Conservation (phyloP, 2,888 invertebrate genomes). For the Octonoba sinensis region DNA sequence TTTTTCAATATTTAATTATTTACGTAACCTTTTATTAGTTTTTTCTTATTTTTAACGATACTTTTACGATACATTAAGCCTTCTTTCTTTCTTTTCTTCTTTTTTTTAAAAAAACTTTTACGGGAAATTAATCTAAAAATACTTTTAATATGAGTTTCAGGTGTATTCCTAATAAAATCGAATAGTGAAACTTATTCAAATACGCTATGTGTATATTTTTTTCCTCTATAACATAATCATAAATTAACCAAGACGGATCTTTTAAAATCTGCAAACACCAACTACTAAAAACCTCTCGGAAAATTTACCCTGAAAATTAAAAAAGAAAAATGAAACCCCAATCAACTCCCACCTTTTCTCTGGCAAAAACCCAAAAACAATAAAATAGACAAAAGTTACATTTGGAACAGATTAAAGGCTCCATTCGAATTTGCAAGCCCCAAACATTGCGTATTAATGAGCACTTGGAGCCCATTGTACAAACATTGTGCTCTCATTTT, state of each 20-base stretch:
- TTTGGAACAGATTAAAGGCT: conserved; percentile 15
- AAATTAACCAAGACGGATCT: too few relatives aligned
- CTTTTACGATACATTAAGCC: too few relatives aligned
- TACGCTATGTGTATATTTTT: not conserved
- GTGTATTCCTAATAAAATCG: too few relatives aligned
- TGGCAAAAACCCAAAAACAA: not conserved
- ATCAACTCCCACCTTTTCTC: not conserved
- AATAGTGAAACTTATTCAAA: too few relatives aligned
- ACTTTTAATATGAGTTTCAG: too few relatives aligned
- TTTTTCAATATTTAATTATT: too few relatives aligned
- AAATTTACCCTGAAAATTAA: not conserved
- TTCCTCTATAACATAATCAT: not conserved
- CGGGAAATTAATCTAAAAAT: too few relatives aligned
- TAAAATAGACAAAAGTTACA: conserved; percentile 5
- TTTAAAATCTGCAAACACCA: too few relatives aligned
- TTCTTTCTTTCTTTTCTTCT: too few relatives aligned
- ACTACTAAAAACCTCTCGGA: not conserved
- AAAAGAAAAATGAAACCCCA: not conserved
- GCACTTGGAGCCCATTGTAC: conserved; percentile 5
- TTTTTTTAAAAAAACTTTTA: too few relatives aligned
- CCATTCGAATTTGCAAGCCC: conserved; percentile 1
- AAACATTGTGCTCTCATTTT: conserved; percentile 6
- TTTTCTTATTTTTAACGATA: too few relatives aligned
- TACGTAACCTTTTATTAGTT: too few relatives aligned
- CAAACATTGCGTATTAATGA: conserved; percentile 12